These are phyloP conservation scores for Gobio gobio DNA, from an alignment of 2,113 vertebrate species.

Conservation along the genomic window DNA sequence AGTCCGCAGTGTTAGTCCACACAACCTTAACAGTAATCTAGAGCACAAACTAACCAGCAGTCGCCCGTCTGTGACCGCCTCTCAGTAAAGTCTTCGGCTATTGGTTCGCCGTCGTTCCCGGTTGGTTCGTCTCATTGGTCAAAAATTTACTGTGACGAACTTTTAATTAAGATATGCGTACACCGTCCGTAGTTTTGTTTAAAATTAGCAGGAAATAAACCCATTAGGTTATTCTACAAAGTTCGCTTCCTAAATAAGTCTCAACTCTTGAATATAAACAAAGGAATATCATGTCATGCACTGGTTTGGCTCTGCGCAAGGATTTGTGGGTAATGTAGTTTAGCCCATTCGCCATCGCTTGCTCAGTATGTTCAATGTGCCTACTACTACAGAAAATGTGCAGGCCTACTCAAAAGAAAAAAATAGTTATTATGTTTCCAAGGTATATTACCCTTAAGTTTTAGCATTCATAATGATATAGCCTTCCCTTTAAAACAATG, in stretches of 20 bases:
- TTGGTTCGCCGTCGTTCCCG: slow-evolving; percentile 63
- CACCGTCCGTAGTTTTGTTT: neutral
- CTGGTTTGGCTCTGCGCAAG: slow-evolving; percentile 9
- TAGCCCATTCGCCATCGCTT: slow-evolving; percentile 5
- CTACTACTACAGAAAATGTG: neutral
- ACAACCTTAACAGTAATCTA: slow-evolving; percentile 85
- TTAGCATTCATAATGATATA: slow-evolving; percentile 50
- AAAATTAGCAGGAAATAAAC: neutral
- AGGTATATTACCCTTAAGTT: neutral
- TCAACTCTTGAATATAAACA: neutral
- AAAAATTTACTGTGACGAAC: slow-evolving; percentile 47
- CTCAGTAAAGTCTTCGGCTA: slow-evolving; percentile 67
- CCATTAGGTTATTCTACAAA: too few relatives aligned
- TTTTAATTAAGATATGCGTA: neutral
- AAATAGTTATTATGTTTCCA: neutral
- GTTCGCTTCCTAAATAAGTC: fast-evolving
- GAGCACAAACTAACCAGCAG: slow-evolving; percentile 79
- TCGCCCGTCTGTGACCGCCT: slow-evolving; percentile 76
- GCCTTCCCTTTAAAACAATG: neutral
- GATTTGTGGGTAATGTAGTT: slow-evolving; percentile 73
- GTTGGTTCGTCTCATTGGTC: slow-evolving; percentile 68
- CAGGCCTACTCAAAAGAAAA: neutral
- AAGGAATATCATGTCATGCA: neutral
- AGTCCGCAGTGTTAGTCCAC: slow-evolving; percentile 79
- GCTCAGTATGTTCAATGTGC: slow-evolving; percentile 22